Evolutionary conservation across 2,113 vertebrate species (phyloP), one percentile per base, ranked within the genome.

Genomic region (Coturnix japonica): DNA sequence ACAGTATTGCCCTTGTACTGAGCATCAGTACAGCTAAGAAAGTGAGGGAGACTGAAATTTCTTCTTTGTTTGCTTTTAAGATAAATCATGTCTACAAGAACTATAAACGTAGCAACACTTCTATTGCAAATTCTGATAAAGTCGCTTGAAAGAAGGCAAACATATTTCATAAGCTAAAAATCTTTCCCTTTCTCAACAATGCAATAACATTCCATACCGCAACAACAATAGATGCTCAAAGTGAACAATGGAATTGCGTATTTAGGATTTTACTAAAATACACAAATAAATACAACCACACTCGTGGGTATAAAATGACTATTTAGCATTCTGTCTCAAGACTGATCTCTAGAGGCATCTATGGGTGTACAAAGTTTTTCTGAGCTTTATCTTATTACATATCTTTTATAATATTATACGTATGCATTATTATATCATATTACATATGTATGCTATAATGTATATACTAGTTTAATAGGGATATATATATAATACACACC

Each of bases 301-400:
- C 96, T 95, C 95, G 97, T 97, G 97, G 92, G 95, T 49, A 37
- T 41, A 74, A 83, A 74, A 3, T 46, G 65, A n/a, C 31, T 77
- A 17, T 31, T 80, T 74, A 80, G 9, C 43, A 54, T 31, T 75
- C 91, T 94, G 89, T 96, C 92, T 96, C 94, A 98, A 98, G 98
- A 98, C 93, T 95, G 95, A 98, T 97, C 97, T 98, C 97, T 97
- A 98, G 98, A 98, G 95, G 95, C 95, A 97, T 97, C 96, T 95
- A 94, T 77, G 84, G 96, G 85, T 71, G 65, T 74, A 96, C 92
- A 85, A 96, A 87, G 63, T 95, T 95, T 97, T 95, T 96, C 91
- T 97, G 91, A 94, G 91, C 80, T 88, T 89, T 94, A 91, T 78
- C 89, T 89, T 94, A 91, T 78, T 86, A 90, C 57, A 72, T 98